These are phyloP conservation scores for Lagopus muta DNA, from an alignment of 2,113 vertebrate species.

Conservation along the genomic window DNA sequence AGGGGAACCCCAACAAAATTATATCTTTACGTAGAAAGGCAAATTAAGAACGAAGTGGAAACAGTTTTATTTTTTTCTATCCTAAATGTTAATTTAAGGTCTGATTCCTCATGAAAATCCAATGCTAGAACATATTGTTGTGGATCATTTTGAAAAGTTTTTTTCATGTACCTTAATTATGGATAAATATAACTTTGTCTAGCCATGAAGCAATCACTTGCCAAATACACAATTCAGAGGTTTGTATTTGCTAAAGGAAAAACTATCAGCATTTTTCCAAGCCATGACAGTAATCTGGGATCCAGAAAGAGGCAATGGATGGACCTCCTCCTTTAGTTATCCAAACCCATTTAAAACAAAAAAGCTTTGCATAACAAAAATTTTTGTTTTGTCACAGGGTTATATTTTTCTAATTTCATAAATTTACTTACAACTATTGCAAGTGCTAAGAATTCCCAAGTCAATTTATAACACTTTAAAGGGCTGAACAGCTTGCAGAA, in stretches of 20 bases:
- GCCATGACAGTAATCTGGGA: not conserved
- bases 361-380: not conserved
- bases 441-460: not conserved
- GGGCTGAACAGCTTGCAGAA: not conserved
- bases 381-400: not conserved
- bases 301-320: not conserved
- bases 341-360: not conserved
- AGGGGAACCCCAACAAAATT: conserved; percentile 57
- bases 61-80: not conserved
- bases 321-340: not conserved
- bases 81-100: not conserved
- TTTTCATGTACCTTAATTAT: not conserved
- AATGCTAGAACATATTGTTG: not conserved
- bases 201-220: not conserved
- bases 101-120: not conserved
- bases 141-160: not conserved
- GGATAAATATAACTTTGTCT: not conserved
- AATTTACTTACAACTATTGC: not conserved
- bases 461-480: not conserved
- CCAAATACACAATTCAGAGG: not conserved
- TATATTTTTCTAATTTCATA: not conserved
- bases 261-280: not conserved
- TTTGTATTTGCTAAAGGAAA: not conserved
- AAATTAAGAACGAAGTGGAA: conserved; percentile 21
- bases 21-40: not conserved